Conservation (phyloP, 2,888 invertebrate species). For the Hirtodrosophila alboralis region DNA sequence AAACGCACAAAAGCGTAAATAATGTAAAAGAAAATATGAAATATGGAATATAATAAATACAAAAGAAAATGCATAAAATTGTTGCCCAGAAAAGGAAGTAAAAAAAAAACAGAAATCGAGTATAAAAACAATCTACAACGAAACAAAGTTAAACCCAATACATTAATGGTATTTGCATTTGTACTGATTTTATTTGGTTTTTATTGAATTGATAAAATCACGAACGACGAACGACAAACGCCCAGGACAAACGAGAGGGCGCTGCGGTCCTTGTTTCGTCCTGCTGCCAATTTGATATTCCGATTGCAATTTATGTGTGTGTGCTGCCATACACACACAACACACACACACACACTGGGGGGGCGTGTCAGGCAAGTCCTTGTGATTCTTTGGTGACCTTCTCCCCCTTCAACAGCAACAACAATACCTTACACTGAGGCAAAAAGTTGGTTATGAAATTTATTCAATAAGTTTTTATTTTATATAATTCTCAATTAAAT, state of each 20-base stretch:
- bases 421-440: no score
- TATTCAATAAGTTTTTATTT: no score
- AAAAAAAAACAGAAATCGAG: slow-evolving; percentile 24
- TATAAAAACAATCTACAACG: slow-evolving; percentile 48
- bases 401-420: slow-evolving; percentile 9
- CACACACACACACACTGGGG: slow-evolving; percentile 25
- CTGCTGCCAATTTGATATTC: slow-evolving; percentile 75
- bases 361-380: slow-evolving; percentile 45
- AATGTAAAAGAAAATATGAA: slow-evolving; percentile 59
- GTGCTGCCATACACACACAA: no score
- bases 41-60: slow-evolving; percentile 68
- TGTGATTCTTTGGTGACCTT: slow-evolving; percentile 59
- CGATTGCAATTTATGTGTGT: slow-evolving; percentile 74
- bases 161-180: slow-evolving; percentile 83
- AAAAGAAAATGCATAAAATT: slow-evolving; percentile 56
- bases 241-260: slow-evolving; percentile 40
- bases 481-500: no score
- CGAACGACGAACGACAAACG: slow-evolving; percentile 51
- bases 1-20: slow-evolving; percentile 62
- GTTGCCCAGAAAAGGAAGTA: not conserved
- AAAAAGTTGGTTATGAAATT: no score
- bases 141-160: slow-evolving; percentile 76
- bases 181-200: slow-evolving; percentile 83
- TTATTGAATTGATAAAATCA: slow-evolving; percentile 83
- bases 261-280: slow-evolving; percentile 38